Evolutionary conservation across 2,113 vertebrate genomes (phyloP).

Genomic region (Macrotus californicus): DNA sequence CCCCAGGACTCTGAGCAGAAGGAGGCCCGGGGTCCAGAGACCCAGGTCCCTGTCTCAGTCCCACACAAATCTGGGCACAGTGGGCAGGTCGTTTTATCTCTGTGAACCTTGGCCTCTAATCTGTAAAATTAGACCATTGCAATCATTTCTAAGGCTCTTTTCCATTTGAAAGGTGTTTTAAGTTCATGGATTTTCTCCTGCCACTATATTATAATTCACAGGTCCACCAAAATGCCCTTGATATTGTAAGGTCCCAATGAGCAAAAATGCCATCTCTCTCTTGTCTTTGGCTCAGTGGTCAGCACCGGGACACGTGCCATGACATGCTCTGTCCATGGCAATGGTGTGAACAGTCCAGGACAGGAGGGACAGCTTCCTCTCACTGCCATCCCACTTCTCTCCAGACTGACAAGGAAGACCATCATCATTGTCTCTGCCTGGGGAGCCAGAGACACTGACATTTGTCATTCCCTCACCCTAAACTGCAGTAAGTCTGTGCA

Average conservation of each 20-base stretch:
- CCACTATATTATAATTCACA: constrained; percentile 26
- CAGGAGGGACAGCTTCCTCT: background rate
- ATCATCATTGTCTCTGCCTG: too few relatives aligned
- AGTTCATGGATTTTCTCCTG: background rate
- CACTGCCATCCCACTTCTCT: background rate
- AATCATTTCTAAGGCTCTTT: background rate
- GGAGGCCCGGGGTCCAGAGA: accelerated
- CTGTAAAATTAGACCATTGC: background rate
- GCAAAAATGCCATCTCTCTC: background rate
- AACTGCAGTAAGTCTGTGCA: background rate
- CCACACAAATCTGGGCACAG: background rate
- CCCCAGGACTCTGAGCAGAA: accelerated
- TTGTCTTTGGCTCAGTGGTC: background rate
- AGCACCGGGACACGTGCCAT: background rate
- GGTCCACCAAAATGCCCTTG: constrained; percentile 31
- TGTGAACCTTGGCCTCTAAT: background rate
- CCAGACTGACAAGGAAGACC: background rate
- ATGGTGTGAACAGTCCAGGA: background rate
- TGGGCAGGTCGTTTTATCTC: background rate
- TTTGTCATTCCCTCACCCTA: background rate
- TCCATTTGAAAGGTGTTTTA: background rate
- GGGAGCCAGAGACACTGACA: background rate
- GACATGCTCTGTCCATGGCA: background rate
- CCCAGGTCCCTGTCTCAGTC: background rate
- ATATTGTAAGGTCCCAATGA: constrained; percentile 2